These are phyloP conservation scores for Drosophila insularis DNA, from an alignment of 1,140 invertebrate genomes.

Conservation along the genomic window DNA sequence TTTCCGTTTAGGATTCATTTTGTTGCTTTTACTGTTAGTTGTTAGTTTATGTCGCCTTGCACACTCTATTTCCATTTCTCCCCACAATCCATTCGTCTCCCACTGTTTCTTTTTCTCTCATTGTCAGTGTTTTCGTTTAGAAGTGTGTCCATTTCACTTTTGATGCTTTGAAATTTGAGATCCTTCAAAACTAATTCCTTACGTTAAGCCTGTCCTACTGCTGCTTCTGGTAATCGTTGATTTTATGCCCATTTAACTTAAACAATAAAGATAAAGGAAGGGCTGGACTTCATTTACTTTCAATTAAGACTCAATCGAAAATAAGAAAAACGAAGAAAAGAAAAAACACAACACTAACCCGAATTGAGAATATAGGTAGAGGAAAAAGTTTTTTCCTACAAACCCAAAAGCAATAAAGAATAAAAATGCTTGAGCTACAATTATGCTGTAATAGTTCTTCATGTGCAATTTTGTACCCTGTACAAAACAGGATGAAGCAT, in stretches of 20 bases:
- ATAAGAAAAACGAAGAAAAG: slow-evolving; percentile 22
- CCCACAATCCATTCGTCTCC: neutral
- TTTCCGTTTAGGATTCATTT: slow-evolving; percentile 80
- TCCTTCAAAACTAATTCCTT: slow-evolving; percentile 4
- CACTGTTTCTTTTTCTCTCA: slow-evolving; percentile 13
- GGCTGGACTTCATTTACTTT: slow-evolving; percentile 36
- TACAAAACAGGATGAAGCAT: neutral
- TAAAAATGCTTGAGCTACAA: slow-evolving; percentile 31
- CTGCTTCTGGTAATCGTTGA: neutral
- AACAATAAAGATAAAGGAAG: neutral
- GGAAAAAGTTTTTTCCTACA: neutral
- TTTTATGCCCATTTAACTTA: slow-evolving; percentile 23
- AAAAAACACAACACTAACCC: neutral
- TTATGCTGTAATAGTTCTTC: slow-evolving; percentile 3
- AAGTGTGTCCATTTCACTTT: slow-evolving; percentile 27
- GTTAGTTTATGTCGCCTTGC: slow-evolving; percentile 39
- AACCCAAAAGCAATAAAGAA: slow-evolving; percentile 10
- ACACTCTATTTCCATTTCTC: slow-evolving; percentile 14
- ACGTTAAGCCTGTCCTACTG: neutral
- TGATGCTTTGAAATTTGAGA: slow-evolving; percentile 18
- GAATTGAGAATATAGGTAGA: neutral
- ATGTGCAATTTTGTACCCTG: neutral
- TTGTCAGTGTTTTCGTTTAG: slow-evolving; percentile 12
- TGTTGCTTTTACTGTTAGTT: slow-evolving; percentile 59
- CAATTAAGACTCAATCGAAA: slow-evolving; percentile 58